Evolutionary conservation across 2,797 vertebrate genomes (phyloP), one percentile per base, ranked within the genome.

Genomic region (Leptoclinus maculatus): DNA sequence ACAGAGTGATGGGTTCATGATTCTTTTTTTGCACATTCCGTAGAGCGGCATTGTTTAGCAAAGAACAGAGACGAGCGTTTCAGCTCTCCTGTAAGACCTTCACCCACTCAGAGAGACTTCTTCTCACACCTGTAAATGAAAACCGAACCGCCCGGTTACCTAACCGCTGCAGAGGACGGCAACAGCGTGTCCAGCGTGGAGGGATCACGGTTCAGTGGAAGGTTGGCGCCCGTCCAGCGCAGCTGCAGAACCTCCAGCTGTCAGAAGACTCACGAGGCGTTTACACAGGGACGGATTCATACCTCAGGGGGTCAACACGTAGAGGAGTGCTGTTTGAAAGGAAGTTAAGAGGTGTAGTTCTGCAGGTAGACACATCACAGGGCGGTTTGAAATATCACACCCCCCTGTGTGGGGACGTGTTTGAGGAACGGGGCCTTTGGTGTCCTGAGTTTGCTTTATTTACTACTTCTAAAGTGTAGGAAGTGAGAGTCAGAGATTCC

Each of bases 361-460:
- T 64, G 66, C 78, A 78, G 75, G 74, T 70, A 56, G 38, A 90
- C 39, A 90, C 39, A 66, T 87, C 51, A 68, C 86, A 76, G 72
- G 62, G 49, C 57, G 53, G 63, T 80, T 88, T 64, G 81, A 83
- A 93, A 90, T 85, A 86, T 89, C 89, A 82, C 92, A 88, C 83
- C 54, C 47, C 5, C 27, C 27, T 80, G 73, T 73, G 80, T 80
- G 41, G 54, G 45, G 64, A 45, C 32, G 69, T 16, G 51, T 78
- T 78, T 41, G 56, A 69, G 51, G 19, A 69, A 71, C 6, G 3
- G 21, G 51, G 56, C 57, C 34, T 70, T 36, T 58, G 5, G 32
- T 25, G 1, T 75, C 23, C 16, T 17, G 54, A 57, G 32, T 29
- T 29, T 32, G 11, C 43, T 72, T 58, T 65, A 32, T 69, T 59